Evolutionary conservation across 1,140 invertebrate species (phyloP).

Genomic region (Calephelis virginiensis): DNA sequence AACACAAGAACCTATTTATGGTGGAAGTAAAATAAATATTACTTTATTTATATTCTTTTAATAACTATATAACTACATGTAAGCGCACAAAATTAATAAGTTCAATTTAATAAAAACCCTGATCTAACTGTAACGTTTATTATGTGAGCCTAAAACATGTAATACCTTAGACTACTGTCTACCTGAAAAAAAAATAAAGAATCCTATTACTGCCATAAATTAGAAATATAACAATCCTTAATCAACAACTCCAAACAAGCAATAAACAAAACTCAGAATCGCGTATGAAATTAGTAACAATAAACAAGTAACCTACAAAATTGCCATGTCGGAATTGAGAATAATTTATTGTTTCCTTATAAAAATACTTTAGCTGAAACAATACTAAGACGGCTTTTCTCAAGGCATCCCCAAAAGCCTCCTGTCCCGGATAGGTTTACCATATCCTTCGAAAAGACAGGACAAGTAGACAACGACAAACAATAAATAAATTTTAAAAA

Average conservation of each 20-base stretch:
- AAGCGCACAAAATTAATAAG: too few relatives aligned
- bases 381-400: conserved; percentile 20
- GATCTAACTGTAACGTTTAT: too few relatives aligned
- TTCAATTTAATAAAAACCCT: too few relatives aligned
- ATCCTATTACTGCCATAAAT: background rate
- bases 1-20: too few relatives aligned
- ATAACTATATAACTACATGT: too few relatives aligned
- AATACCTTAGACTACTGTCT: too few relatives aligned
- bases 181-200: too few relatives aligned
- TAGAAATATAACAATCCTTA: background rate
- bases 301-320: conserved; percentile 13
- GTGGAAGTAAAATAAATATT: too few relatives aligned
- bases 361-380: conserved; percentile 22
- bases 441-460: background rate
- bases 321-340: conserved; percentile 14
- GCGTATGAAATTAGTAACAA: conserved; percentile 12
- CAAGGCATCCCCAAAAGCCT: conserved; percentile 4
- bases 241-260: background rate
- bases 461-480: too few relatives aligned
- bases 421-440: background rate
- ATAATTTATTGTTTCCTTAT: conserved; percentile 23
- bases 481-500: too few relatives aligned
- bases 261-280: conserved; percentile 11
- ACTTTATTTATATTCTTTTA: too few relatives aligned
- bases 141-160: too few relatives aligned